Conservation (phyloP, 1,140 invertebrate genomes). For the Macrobrachium rosenbergii region DNA sequence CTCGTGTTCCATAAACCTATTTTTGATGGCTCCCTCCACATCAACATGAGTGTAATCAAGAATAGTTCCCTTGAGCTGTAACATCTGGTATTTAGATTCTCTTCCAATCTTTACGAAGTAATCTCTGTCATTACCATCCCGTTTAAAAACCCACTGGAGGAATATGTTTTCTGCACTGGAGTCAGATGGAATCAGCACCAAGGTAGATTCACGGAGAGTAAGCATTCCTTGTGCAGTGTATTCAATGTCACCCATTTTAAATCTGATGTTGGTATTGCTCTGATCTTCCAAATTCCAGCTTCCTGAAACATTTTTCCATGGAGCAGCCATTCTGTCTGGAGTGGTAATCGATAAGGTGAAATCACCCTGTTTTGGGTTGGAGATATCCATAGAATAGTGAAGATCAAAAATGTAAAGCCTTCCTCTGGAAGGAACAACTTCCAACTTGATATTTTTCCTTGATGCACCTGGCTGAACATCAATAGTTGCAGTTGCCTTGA, state of each 20-base stretch:
- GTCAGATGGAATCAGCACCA: conserved; percentile 15
- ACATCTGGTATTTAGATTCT: conserved; percentile 45
- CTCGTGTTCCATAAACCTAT: conserved; percentile 29
- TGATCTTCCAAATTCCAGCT: conserved; percentile 48
- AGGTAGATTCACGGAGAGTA: conserved; percentile 23
- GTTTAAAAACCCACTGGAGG: conserved; percentile 45
- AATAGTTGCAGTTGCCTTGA: no score
- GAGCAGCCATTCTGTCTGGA: conserved; percentile 12
- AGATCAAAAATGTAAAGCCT: conserved; percentile 45
- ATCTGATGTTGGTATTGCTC: conserved; percentile 1
- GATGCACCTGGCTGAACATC: conserved; percentile 1
- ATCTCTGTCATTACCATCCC: conserved; percentile 22
- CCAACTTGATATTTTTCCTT: conserved; percentile 51
- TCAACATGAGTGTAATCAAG: conserved; percentile 33
- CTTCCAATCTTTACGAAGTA: conserved; percentile 57
- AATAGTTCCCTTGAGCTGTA: conserved; percentile 52
- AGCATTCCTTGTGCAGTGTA: conserved; percentile 51
- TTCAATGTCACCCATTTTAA: conserved; percentile 20
- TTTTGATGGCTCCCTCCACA: conserved; percentile 51
- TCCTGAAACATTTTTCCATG: conserved; percentile 59
- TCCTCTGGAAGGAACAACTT: conserved; percentile 25
- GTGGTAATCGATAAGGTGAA: conserved; percentile 45
- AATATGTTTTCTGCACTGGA: conserved; percentile 7
- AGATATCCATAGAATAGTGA: conserved; percentile 29
- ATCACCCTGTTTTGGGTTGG: conserved; percentile 26